A percentile compares a stretch with the other conserved stretches of the same genome.
Conservation (phyloP, 2,797 vertebrate genomes). For the Pangasius krempfi region DNA sequence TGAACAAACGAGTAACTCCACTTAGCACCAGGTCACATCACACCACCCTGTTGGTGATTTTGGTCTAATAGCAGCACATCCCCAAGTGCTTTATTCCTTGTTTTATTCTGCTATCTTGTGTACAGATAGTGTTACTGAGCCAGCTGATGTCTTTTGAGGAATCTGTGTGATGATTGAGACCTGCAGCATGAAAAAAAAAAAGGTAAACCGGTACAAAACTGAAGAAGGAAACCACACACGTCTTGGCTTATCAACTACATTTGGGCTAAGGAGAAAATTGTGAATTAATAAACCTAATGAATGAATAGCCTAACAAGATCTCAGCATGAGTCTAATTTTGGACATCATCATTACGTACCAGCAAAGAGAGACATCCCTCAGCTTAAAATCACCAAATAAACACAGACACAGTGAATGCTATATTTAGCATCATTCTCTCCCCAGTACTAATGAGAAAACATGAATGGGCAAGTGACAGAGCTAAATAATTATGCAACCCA, state of each 20-base stretch:
- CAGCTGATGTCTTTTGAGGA: not conserved
- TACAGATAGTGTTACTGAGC: not conserved
- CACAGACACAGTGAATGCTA: not conserved
- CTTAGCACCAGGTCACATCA: not conserved
- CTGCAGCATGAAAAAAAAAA: not conserved
- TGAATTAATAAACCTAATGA: not conserved
- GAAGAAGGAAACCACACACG: not conserved
- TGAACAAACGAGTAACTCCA: not conserved
- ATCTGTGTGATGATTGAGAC: not conserved
- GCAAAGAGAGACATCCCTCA: not conserved
- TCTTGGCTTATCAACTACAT: not conserved
- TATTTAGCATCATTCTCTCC: slow-evolving; percentile 37
- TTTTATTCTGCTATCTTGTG: not conserved
- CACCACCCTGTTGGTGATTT: not conserved
- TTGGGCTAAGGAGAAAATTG: not conserved
- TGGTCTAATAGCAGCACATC: not conserved
- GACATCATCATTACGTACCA: not conserved
- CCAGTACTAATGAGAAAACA: slow-evolving; percentile 51
- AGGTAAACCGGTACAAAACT: not conserved
- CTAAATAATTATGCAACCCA: slow-evolving; percentile 45
- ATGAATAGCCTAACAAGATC: not conserved
- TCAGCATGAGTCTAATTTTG: not conserved
- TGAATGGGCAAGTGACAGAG: slow-evolving; percentile 45
- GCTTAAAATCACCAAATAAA: not conserved
- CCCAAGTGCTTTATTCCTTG: not conserved